Conservation (phyloP, 2,113 vertebrate species). For the Odocoileus hemionus region DNA sequence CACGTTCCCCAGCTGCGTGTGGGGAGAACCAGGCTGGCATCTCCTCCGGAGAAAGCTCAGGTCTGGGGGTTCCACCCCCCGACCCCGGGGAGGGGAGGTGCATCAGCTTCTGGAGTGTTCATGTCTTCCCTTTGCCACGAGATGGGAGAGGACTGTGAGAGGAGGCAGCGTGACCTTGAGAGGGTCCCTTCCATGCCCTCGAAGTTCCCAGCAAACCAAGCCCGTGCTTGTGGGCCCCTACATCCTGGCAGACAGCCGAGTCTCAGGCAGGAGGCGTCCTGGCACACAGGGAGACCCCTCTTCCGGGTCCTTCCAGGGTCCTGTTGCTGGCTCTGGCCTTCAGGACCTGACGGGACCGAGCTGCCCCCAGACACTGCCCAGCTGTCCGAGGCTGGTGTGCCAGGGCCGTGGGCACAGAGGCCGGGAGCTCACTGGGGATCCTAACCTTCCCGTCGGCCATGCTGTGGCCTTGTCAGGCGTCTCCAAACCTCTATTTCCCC, state of each 20-base stretch:
- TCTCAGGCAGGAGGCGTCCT: background rate
- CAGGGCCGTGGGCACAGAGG: background rate
- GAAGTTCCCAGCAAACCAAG: background rate
- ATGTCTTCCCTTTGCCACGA: background rate
- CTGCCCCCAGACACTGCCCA: background rate
- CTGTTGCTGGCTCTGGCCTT: background rate
- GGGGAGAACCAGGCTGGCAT: background rate
- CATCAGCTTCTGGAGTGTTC: background rate
- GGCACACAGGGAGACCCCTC: background rate
- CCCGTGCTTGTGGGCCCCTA: background rate
- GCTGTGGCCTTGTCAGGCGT: accelerated
- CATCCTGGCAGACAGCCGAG: background rate
- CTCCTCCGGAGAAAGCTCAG: background rate
- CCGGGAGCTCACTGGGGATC: background rate
- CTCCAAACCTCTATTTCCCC: background rate
- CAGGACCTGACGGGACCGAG: background rate
- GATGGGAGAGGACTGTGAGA: no score
- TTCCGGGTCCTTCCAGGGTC: background rate
- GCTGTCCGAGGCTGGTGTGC: background rate
- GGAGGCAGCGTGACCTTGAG: background rate
- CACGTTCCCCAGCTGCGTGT: background rate
- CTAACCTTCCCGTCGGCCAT: background rate
- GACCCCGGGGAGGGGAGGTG: accelerated
- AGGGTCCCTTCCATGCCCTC: background rate
- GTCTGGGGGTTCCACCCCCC: background rate